These are phyloP conservation scores for Hypotaenidia okinawae DNA, from an alignment of 2,797 vertebrate genomes.

Conservation along the genomic window DNA sequence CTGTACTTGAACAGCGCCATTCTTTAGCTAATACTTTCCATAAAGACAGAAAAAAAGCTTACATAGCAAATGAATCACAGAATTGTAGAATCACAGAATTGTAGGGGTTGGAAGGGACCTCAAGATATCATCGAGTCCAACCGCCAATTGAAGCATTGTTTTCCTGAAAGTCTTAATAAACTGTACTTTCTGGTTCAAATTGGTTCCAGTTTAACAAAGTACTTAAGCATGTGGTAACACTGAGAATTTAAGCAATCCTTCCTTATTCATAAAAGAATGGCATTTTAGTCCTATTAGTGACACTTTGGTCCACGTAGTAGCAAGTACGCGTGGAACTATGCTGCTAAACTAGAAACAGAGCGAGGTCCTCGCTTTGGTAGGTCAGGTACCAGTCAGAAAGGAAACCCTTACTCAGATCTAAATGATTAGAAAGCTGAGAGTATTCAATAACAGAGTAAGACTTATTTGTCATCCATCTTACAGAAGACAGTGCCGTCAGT, in stretches of 20 bases:
- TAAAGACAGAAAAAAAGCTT: neutral
- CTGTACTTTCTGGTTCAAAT: neutral
- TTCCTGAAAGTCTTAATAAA: slow-evolving; percentile 20
- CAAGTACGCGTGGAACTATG: neutral
- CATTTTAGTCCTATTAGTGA: neutral
- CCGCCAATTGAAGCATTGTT: neutral
- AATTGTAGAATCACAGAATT: no score
- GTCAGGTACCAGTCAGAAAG: neutral
- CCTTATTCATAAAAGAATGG: neutral
- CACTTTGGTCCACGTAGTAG: neutral
- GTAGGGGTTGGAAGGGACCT: no score
- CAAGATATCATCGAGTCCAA: no score
- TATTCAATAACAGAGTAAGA: neutral
- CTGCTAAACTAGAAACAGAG: neutral
- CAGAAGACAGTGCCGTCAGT: neutral
- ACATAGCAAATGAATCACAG: neutral
- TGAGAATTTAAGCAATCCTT: neutral
- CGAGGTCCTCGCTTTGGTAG: neutral
- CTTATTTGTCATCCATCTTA: neutral
- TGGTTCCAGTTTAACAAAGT: neutral
- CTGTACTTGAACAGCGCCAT: neutral
- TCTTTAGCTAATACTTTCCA: neutral
- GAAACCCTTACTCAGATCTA: neutral
- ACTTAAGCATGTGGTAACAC: neutral
- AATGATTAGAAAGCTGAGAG: neutral